These are phyloP conservation scores for Synanthedon vespiformis DNA, from an alignment of 2,888 invertebrate genomes.

Conservation along the genomic window DNA sequence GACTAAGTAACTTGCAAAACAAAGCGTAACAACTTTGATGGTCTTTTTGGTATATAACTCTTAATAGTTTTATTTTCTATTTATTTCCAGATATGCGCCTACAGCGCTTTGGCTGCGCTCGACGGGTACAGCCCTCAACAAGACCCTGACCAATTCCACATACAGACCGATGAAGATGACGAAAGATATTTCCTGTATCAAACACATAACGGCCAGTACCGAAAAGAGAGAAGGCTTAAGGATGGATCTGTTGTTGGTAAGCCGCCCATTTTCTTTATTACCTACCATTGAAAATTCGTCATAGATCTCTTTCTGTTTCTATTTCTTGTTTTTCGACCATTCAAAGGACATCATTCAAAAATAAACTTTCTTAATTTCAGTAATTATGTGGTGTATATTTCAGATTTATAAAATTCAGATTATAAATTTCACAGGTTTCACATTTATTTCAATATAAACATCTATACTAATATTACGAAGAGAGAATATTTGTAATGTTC, in stretches of 20 bases:
- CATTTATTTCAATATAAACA: no score
- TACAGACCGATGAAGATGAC: conserved; percentile 93
- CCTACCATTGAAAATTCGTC: no score
- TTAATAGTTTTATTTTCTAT: not conserved
- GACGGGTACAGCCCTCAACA: conserved; percentile 72
- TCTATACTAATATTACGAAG: no score
- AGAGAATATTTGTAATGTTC: no score
- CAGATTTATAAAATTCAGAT: no score
- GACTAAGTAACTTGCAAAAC: not conserved
- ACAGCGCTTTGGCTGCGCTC: conserved; percentile 47
- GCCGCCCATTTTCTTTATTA: conserved; percentile 6
- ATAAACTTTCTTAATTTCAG: no score
- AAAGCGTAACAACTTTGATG: not conserved
- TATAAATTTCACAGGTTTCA: no score
- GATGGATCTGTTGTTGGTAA: conserved; percentile 88
- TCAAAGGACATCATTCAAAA: not conserved
- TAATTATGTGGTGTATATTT: no score
- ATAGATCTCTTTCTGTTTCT: no score
- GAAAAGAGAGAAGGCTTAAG: conserved; percentile 87
- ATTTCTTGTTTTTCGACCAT: not conserved
- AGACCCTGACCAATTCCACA: conserved; percentile 85
- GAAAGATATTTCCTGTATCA: conserved; percentile 91
- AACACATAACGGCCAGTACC: conserved; percentile 88
- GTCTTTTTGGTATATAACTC: not conserved
- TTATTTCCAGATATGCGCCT: conserved; percentile 42